phyloP scores from a whole-genome alignment of 2,113 vertebrate genomes.

The Leptobrachium ailaonicum region DNA sequence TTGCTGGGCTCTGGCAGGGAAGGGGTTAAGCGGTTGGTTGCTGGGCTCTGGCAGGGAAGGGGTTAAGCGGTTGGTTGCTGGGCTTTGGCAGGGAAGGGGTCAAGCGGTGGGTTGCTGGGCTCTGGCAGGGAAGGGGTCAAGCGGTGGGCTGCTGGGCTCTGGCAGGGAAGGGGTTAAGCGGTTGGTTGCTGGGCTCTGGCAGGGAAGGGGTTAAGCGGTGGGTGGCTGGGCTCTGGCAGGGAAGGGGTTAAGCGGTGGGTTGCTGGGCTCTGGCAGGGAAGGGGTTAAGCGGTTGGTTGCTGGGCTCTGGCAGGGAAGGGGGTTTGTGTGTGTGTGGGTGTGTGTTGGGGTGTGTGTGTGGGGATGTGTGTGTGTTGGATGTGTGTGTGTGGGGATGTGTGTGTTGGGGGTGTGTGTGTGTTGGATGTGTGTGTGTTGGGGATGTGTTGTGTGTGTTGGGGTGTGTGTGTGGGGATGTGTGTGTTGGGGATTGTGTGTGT shows the following conservation, averaged over 20 bases:
- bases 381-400: constrained; percentile 6
- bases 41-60: not conserved
- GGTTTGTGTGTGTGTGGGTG: too few species aligned
- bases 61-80: not conserved
- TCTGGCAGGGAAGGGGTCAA: constrained; percentile 3
- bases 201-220: not conserved
- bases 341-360: too few species aligned
- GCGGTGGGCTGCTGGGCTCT: not conserved
- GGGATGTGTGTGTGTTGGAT: too few species aligned
- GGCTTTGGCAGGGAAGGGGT: not conserved
- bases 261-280: not conserved
- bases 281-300: not conserved
- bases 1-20: not conserved
- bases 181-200: not conserved
- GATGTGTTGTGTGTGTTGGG: not conserved
- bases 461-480: not conserved
- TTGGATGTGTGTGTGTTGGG: too few species aligned
- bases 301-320: not conserved
- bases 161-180: not conserved
- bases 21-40: not conserved
- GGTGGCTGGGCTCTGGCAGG: not conserved
- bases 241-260: not conserved
- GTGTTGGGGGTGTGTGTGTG: not conserved
- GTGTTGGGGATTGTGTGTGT: too few species aligned
- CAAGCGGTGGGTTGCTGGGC: not conserved